Evolutionary conservation across 2,113 vertebrate genomes (phyloP).

Genomic region (Gadus macrocephalus): DNA sequence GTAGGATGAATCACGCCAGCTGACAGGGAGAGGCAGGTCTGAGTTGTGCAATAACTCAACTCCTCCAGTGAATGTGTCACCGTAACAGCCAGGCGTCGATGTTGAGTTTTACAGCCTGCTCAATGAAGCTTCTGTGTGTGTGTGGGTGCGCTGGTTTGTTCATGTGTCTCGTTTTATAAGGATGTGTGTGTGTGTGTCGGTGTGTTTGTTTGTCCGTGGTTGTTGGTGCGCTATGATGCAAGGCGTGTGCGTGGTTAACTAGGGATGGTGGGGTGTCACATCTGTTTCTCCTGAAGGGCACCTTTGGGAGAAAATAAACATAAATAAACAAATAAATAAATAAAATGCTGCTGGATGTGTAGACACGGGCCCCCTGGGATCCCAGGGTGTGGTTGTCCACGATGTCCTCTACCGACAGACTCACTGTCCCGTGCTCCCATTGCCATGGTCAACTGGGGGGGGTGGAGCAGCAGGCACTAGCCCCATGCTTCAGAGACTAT

Average conservation of each 20-base stretch:
- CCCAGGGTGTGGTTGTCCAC: too few relatives aligned
- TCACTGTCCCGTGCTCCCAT: too few relatives aligned
- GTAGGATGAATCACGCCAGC: constrained; percentile 55
- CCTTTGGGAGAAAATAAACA: constrained; percentile 25
- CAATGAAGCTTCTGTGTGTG: neutral
- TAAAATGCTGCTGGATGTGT: too few relatives aligned
- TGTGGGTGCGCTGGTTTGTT: neutral
- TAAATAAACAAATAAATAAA: too few relatives aligned
- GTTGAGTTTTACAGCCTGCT: constrained; percentile 24
- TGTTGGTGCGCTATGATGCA: neutral
- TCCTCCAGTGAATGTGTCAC: constrained; percentile 52
- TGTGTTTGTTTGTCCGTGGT: constrained; percentile 20
- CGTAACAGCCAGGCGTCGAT: constrained; percentile 13
- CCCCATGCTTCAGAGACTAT: too few relatives aligned
- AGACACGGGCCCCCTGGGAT: too few relatives aligned
- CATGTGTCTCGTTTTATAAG: neutral
- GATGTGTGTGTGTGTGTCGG: constrained; percentile 8
- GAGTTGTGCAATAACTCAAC: constrained; percentile 60
- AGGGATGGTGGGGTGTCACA: constrained; percentile 19
- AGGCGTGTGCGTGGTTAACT: neutral
- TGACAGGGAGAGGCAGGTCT: constrained; percentile 62
- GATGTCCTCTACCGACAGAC: too few relatives aligned
- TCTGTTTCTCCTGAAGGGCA: constrained; percentile 44
- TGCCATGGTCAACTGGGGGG: too few relatives aligned
- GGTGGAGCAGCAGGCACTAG: too few relatives aligned